phyloP scores from a whole-genome alignment of 2,113 vertebrate genomes.

The Gymnobelideus leadbeateri region DNA sequence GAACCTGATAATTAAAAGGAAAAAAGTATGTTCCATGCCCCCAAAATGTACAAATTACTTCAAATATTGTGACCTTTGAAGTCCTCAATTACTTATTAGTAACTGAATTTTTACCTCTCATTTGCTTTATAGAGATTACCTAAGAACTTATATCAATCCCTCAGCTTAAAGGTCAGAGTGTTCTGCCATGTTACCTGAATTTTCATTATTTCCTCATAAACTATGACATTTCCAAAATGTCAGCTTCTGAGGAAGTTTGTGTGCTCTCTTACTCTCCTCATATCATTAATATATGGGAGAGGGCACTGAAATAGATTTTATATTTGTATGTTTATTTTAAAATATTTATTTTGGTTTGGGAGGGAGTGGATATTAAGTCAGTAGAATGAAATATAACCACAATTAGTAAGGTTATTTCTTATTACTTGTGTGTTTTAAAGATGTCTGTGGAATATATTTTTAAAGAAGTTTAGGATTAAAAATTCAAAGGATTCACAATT shows the following conservation, averaged over 20 bases:
- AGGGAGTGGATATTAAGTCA: background rate
- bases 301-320: slow-evolving; percentile 51
- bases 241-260: slow-evolving; percentile 74
- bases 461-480: slow-evolving; percentile 8
- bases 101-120: slow-evolving; percentile 77
- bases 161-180: slow-evolving; percentile 82
- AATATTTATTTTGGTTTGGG: slow-evolving; percentile 4
- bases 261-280: slow-evolving; percentile 20
- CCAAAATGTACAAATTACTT: slow-evolving; percentile 69
- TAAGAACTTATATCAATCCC: slow-evolving; percentile 76
- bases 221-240: slow-evolving; percentile 86
- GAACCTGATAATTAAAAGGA: slow-evolving; percentile 50
- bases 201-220: slow-evolving; percentile 85
- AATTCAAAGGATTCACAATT: background rate
- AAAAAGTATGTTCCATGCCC: slow-evolving; percentile 42
- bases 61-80: slow-evolving; percentile 80
- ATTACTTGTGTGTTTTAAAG: slow-evolving; percentile 37
- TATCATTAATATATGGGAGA: slow-evolving; percentile 26
- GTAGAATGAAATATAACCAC: slow-evolving; percentile 16
- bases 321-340: background rate
- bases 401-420: slow-evolving; percentile 27
- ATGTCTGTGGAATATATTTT: background rate
- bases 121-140: slow-evolving; percentile 78
- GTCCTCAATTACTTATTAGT: slow-evolving; percentile 81
- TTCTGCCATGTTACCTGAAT: slow-evolving; percentile 76